A percentile compares a stretch with the other conserved stretches of the same genome.
Conservation (phyloP, 2,888 invertebrate genomes). For the Catonia carolina region DNA sequence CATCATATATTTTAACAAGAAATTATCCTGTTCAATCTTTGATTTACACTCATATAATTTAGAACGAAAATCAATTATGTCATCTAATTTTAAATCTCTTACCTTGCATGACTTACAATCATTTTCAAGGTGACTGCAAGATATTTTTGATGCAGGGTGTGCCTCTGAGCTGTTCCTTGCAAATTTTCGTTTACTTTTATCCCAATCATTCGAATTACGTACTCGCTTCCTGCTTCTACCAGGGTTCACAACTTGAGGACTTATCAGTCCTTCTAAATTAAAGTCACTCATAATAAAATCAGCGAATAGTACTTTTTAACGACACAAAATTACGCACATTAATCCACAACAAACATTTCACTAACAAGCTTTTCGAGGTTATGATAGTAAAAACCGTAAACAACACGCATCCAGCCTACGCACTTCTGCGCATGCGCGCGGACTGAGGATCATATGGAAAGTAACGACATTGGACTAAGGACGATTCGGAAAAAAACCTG, state of each 20-base stretch:
- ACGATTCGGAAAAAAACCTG: background rate
- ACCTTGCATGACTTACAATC: slow-evolving; percentile 1
- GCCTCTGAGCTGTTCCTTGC: slow-evolving; percentile 5
- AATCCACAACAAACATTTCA: no score
- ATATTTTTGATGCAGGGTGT: background rate
- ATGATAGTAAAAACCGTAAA: no score
- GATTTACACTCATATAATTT: slow-evolving; percentile 7
- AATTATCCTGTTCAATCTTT: slow-evolving; percentile 9
- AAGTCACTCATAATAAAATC: background rate
- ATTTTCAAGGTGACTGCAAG: slow-evolving; percentile 1
- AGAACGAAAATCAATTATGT: background rate
- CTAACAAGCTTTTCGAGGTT: no score
- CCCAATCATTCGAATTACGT: background rate
- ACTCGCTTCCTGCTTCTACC: background rate
- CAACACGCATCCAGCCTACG: background rate
- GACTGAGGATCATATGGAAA: background rate
- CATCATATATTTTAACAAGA: slow-evolving; percentile 3
- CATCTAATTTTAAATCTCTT: background rate
- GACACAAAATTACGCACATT: no score
- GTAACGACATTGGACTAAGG: background rate
- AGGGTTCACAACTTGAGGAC: background rate
- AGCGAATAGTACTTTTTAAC: no score
- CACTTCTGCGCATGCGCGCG: background rate
- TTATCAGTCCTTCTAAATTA: background rate
- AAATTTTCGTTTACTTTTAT: background rate